Percentiles rank a stretch among this genome's conserved stretches.
Conservation (phyloP, 2,888 invertebrate genomes). For the Mechanitis mazaeus region DNA sequence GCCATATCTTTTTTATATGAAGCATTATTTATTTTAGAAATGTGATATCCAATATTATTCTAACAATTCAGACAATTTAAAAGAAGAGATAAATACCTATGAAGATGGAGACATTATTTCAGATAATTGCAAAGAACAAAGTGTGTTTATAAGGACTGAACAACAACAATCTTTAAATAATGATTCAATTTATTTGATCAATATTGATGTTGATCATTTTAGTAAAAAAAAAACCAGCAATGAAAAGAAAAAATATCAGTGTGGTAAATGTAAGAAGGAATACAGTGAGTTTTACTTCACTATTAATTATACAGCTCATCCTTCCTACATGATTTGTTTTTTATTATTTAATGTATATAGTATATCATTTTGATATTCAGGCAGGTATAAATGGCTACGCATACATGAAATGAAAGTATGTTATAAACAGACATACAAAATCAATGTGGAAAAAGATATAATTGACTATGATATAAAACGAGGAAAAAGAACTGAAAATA, state of each 20-base stretch:
- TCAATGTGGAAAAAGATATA: slow-evolving; percentile 6
- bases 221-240: background rate
- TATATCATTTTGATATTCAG: slow-evolving; percentile 16
- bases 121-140: background rate
- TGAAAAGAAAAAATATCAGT: slow-evolving; percentile 16
- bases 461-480: slow-evolving; percentile 7
- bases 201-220: background rate
- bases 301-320: slow-evolving; percentile 1
- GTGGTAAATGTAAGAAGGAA: slow-evolving; percentile 30
- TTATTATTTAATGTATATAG: background rate
- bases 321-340: background rate
- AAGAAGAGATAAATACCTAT: slow-evolving; percentile 6
- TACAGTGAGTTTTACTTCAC: slow-evolving; percentile 29
- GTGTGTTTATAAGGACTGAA: background rate
- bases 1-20: background rate
- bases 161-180: background rate
- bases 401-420: slow-evolving; percentile 21
- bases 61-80: background rate
- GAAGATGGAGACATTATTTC: background rate
- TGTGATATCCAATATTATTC: background rate
- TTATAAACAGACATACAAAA: slow-evolving; percentile 10
- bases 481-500: slow-evolving; percentile 4
- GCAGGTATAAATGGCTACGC: slow-evolving; percentile 25
- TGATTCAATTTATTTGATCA: background rate
- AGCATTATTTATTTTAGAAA: slow-evolving; percentile 6